Conservation (phyloP, 2,797 vertebrate species). For the Agapornis canus region DNA sequence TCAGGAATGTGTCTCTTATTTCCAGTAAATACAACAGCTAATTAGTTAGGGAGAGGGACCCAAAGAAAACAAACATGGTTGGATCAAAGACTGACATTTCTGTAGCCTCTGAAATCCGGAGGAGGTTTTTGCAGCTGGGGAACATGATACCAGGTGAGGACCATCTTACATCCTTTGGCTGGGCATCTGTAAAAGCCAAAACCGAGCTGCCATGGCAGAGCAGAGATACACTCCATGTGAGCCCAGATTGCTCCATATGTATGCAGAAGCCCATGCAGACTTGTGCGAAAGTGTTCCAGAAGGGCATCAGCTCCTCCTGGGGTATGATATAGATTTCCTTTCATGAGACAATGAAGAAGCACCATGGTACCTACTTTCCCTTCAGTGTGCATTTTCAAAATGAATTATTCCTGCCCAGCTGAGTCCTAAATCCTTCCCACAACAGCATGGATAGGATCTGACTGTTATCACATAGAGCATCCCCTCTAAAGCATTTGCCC, state of each 20-base stretch:
- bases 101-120: neutral
- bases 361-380: neutral
- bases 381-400: neutral
- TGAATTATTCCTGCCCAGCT: neutral
- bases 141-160: rapidly evolving
- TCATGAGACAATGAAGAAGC: neutral
- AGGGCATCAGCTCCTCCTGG: neutral
- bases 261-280: neutral
- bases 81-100: neutral
- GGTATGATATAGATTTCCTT: neutral
- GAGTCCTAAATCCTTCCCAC: neutral
- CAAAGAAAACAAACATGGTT: constrained; percentile 15
- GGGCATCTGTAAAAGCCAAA: neutral
- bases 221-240: neutral
- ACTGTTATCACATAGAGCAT: neutral
- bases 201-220: neutral
- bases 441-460: neutral
- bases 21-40: constrained; percentile 46
- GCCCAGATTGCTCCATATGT: neutral
- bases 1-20: constrained; percentile 32
- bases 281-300: neutral
- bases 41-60: constrained; percentile 6
- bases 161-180: rapidly evolving
- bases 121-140: neutral
- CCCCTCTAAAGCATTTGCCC: neutral